Evolutionary conservation across 2,113 vertebrate species (phyloP).

Genomic region (Hippocampus abdominalis): DNA sequence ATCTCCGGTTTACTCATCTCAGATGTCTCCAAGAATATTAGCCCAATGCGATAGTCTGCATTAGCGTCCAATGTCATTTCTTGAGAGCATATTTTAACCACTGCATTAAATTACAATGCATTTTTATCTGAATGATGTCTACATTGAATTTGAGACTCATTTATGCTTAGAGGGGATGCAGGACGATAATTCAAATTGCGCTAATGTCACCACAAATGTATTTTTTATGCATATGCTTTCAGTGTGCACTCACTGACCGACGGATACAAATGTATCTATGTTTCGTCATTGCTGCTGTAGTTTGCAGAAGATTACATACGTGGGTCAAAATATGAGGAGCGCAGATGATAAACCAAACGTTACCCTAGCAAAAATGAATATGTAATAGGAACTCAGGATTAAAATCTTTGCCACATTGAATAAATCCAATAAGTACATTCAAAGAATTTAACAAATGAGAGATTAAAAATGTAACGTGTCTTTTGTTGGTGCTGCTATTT

Average conservation of each 20-base stretch:
- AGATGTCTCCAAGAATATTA: neutral
- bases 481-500: neutral
- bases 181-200: neutral
- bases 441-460: conserved; percentile 2
- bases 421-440: neutral
- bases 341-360: conserved; percentile 11
- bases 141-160: neutral
- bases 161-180: neutral
- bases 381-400: conserved; percentile 17
- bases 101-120: neutral
- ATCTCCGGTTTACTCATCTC: conserved; percentile 2
- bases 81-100: neutral
- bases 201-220: neutral
- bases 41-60: neutral
- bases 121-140: neutral
- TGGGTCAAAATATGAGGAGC: neutral
- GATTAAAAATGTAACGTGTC: neutral
- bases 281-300: neutral
- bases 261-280: neutral
- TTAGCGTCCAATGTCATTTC: neutral
- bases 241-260: neutral
- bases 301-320: neutral
- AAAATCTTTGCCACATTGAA: conserved; percentile 16
- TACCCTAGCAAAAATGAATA: conserved; percentile 17
- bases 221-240: neutral